Conservation (phyloP, 2,113 vertebrate genomes). For the Gallinago jamesoni region DNA sequence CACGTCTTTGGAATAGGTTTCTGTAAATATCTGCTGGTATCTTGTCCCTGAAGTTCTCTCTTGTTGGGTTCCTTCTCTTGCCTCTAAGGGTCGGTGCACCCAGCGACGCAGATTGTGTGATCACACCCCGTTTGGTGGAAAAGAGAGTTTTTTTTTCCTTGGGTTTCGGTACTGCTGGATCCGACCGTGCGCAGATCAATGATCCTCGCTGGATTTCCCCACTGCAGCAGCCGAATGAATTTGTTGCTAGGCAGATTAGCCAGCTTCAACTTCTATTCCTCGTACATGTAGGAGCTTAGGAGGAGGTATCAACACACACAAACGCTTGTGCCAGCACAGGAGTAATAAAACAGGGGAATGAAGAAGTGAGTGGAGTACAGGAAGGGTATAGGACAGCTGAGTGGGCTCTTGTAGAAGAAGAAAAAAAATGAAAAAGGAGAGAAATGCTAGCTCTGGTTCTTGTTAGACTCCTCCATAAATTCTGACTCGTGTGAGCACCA, state of each 20-base stretch:
- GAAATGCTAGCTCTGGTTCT: neutral
- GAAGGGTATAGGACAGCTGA: neutral
- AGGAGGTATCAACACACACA: neutral
- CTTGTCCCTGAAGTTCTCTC: neutral
- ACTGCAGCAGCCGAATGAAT: neutral
- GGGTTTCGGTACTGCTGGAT: neutral
- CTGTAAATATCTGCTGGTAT: neutral
- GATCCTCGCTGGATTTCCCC: neutral
- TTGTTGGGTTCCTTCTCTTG: neutral
- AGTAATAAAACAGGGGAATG: neutral
- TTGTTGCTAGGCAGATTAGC: neutral
- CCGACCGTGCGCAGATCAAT: neutral
- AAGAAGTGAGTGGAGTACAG: neutral
- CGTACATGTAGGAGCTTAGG: neutral
- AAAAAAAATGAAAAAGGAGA: neutral
- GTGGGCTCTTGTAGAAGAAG: neutral
- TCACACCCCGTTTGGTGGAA: accelerated
- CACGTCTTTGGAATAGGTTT: accelerated
- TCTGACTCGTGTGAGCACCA: neutral
- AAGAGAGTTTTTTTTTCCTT: neutral
- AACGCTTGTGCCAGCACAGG: neutral
- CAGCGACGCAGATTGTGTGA: accelerated
- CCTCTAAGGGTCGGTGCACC: accelerated
- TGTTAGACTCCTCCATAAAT: neutral
- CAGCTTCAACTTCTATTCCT: neutral